Percentiles rank a stretch among this genome's conserved stretches.
Evolutionary conservation across 1,140 invertebrate species (phyloP).

Genomic region (Drosophila pallidifrons): DNA sequence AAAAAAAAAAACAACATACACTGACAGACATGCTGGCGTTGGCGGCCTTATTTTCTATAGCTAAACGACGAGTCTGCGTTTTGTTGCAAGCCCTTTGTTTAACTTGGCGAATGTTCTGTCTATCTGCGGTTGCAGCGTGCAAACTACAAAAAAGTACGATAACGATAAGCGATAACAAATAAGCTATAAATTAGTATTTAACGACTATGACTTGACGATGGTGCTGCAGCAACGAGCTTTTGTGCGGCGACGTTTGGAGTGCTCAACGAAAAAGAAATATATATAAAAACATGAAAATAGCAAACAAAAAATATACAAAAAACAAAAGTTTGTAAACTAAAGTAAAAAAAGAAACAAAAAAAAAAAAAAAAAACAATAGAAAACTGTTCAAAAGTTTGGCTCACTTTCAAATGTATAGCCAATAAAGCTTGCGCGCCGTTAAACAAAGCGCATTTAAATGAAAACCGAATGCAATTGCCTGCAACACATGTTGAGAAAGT

Average conservation of each 20-base stretch:
- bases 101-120: constrained; percentile 41
- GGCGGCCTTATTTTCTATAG: constrained; percentile 10
- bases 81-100: constrained; percentile 12
- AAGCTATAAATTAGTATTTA: too few species aligned
- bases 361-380: background rate
- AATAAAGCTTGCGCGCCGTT: constrained; percentile 6
- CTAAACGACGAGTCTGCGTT: constrained; percentile 17
- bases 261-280: constrained; percentile 10
- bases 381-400: constrained; percentile 20
- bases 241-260: constrained; percentile 19
- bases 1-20: background rate
- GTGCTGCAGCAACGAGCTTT: constrained; percentile 36
- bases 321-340: constrained; percentile 7
- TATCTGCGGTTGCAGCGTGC: constrained; percentile 44
- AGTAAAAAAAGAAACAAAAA: constrained; percentile 1
- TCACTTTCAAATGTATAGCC: background rate
- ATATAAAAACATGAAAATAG: too few species aligned
- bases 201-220: background rate
- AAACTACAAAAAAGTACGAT: constrained; percentile 1
- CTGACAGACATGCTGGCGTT: constrained; percentile 2
- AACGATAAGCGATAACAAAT: constrained; percentile 1
- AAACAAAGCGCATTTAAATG: background rate
- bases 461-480: constrained; percentile 54
- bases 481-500: background rate
- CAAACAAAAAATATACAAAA: constrained; percentile 11